Percentiles rank a stretch among this genome's conserved stretches.
Evolutionary conservation across 2,797 vertebrate species (phyloP).

Genomic region (Periophthalmus magnuspinnatus): DNA sequence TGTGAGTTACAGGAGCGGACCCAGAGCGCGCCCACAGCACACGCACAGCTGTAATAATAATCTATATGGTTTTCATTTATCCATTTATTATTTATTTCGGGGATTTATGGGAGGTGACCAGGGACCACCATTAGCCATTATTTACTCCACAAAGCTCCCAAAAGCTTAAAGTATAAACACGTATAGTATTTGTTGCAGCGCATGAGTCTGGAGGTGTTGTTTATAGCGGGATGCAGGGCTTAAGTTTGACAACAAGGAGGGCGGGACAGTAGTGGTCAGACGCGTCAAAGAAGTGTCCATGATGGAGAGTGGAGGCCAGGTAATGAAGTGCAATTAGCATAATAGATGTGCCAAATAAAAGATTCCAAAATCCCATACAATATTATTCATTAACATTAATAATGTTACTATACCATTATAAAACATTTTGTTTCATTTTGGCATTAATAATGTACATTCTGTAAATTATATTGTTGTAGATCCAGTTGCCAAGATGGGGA

Average conservation of each 20-base stretch:
- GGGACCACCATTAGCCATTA: constrained; percentile 18
- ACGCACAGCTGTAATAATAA: constrained; percentile 1
- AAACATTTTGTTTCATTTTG: neutral
- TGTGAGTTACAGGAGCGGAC: neutral
- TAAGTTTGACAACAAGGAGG: constrained; percentile 49
- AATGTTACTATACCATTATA: neutral
- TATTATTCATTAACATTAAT: neutral
- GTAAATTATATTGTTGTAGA: constrained; percentile 44
- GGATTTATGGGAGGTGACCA: constrained; percentile 16
- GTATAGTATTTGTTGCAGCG: constrained; percentile 16
- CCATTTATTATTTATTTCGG: neutral
- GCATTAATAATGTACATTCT: neutral
- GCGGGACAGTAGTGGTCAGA: constrained; percentile 35
- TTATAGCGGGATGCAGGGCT: constrained; percentile 17
- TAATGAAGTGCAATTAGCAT: neutral
- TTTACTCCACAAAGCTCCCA: constrained; percentile 7
- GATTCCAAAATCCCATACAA: too few species aligned
- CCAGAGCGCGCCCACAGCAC: neutral
- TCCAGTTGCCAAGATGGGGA: constrained; percentile 84
- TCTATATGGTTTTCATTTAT: neutral
- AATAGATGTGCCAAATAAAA: neutral
- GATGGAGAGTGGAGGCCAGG: neutral
- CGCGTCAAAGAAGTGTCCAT: constrained; percentile 9
- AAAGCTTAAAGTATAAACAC: constrained; percentile 16
- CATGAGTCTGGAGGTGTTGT: constrained; percentile 29